Conservation (phyloP, 2,888 invertebrate species). For the Halocaridina rubra region DNA sequence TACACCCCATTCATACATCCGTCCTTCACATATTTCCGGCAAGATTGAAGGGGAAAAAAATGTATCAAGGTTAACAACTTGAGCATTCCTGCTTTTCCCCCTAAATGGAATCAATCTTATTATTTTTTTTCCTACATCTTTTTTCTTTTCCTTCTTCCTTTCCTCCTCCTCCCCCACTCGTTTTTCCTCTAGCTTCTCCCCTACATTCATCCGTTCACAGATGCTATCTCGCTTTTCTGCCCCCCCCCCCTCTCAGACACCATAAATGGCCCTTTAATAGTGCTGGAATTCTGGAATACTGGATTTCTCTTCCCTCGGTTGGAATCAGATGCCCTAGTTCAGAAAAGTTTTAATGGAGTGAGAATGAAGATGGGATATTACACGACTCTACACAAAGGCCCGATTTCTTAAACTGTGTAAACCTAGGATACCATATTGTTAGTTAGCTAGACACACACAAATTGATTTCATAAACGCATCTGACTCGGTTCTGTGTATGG, state of each 20-base stretch:
- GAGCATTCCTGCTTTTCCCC: no score
- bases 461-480: no score
- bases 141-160: not conserved
- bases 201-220: not conserved
- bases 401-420: no score
- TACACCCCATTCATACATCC: no score
- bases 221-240: not conserved
- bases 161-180: not conserved
- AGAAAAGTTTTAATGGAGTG: slow-evolving; percentile 48
- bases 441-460: no score
- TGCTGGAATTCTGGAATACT: not conserved
- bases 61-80: no score
- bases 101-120: not conserved
- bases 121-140: not conserved
- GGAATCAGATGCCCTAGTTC: slow-evolving; percentile 40
- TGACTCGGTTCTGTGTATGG: no score
- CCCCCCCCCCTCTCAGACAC: no score
- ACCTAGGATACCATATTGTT: no score
- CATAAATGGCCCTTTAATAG: not conserved
- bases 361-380: slow-evolving; percentile 26
- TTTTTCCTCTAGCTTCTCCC: not conserved
- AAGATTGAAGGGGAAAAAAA: no score
- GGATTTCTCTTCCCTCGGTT: not conserved
- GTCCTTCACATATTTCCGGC: no score
- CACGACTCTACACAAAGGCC: no score